A percentile compares a stretch with the other conserved stretches of the same genome.
phyloP scores from a whole-genome alignment of 2,797 vertebrate genomes.

The Galaxias olidus region DNA sequence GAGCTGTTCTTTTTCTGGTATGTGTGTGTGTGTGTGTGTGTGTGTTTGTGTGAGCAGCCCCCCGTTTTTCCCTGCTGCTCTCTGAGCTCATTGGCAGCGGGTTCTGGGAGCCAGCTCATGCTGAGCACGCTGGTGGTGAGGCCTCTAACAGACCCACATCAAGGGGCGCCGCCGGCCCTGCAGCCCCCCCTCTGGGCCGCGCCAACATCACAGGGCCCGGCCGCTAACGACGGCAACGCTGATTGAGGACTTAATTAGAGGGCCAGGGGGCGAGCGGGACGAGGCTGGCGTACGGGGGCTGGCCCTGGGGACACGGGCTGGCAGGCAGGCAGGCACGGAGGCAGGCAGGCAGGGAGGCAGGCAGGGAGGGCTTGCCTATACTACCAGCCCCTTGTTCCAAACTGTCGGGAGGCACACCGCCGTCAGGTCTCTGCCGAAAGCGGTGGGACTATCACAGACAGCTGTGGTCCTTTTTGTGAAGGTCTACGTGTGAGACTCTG shows the following conservation, averaged over 20 bases:
- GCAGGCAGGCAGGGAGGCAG: constrained; percentile 26
- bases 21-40: constrained; percentile 29
- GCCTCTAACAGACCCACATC: constrained; percentile 65
- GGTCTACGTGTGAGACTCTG: too few species aligned
- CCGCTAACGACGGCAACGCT: constrained; percentile 70
- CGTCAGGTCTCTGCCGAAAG: constrained; percentile 12
- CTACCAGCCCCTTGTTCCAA: constrained; percentile 44
- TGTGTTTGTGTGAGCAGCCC: constrained; percentile 23
- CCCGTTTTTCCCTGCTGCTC: constrained; percentile 58
- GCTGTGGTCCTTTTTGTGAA: too few species aligned
- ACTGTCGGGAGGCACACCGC: constrained; percentile 37
- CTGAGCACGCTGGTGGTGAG: constrained; percentile 59
- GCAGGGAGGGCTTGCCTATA: constrained; percentile 18
- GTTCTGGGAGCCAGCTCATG: constrained; percentile 62
- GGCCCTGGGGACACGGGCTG: constrained; percentile 7
- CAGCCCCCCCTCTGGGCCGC: constrained; percentile 36
- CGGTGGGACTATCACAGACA: too few species aligned
- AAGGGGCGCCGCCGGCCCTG: constrained; percentile 61
- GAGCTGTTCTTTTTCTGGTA: neutral
- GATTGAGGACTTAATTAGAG: constrained; percentile 78
- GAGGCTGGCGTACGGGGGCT: constrained; percentile 52
- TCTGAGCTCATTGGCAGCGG: constrained; percentile 65
- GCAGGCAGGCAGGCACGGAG: constrained; percentile 52
- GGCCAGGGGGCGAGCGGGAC: constrained; percentile 61
- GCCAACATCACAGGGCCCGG: constrained; percentile 64